Conservation (phyloP, 2,797 vertebrate genomes). For the Pitangus sulphuratus region DNA sequence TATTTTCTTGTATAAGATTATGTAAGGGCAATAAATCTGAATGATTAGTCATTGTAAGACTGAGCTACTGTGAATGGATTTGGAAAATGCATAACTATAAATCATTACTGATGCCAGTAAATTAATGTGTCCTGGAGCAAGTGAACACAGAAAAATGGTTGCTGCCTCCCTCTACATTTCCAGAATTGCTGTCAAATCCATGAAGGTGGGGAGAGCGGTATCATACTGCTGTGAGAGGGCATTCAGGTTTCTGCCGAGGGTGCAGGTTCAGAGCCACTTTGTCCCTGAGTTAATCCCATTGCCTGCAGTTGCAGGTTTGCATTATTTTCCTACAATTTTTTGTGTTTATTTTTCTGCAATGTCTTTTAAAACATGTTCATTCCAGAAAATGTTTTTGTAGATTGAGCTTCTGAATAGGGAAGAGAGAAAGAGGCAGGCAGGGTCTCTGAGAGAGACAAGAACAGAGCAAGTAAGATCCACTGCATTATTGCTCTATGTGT, state of each 20-base stretch:
- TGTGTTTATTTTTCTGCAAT: neutral
- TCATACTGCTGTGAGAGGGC: constrained; percentile 1
- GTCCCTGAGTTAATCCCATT: neutral
- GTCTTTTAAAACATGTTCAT: neutral
- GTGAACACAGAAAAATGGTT: neutral
- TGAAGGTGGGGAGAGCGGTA: neutral
- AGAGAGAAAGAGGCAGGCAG: neutral
- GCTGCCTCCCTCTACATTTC: neutral
- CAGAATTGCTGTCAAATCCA: neutral
- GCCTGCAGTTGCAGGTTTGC: neutral
- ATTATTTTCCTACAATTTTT: neutral
- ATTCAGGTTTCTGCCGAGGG: neutral
- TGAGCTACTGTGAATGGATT: neutral
- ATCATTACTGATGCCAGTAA: neutral
- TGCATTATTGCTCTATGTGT: neutral
- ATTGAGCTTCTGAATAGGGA: neutral
- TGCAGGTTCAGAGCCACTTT: neutral
- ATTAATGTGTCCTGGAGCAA: neutral
- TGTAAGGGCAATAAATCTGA: neutral
- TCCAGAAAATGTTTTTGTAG: neutral
- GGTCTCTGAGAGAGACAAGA: neutral
- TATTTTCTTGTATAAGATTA: neutral
- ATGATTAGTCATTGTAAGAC: neutral
- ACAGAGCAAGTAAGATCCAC: neutral
- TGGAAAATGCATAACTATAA: neutral